Evolutionary conservation across 2,888 invertebrate species (phyloP).

Genomic region (Papilio gigon): DNA sequence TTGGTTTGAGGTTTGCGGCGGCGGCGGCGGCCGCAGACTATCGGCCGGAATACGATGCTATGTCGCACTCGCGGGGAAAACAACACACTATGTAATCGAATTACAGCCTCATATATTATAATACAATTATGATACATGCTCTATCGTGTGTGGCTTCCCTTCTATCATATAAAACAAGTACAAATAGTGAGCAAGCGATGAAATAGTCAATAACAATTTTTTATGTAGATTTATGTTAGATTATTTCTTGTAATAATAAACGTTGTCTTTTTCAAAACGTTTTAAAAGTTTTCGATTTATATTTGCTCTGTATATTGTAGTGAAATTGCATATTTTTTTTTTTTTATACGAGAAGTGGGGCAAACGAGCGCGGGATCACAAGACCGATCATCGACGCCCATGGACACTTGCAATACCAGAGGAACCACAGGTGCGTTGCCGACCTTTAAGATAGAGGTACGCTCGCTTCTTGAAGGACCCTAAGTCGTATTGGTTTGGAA

Average conservation of each 20-base stretch:
- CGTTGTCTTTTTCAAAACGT: background rate
- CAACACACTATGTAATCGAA: constrained; percentile 57
- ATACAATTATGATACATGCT: constrained; percentile 32
- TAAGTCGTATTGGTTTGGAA: too few relatives aligned
- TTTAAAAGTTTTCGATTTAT: too few relatives aligned
- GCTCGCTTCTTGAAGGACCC: too few relatives aligned
- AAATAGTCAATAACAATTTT: background rate
- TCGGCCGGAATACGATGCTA: constrained; percentile 63
- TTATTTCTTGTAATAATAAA: background rate
- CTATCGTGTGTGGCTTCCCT: constrained; percentile 21
- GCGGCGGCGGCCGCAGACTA: constrained; percentile 62
- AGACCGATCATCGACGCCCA: too few relatives aligned
- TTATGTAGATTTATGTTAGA: background rate
- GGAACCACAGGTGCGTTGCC: too few relatives aligned
- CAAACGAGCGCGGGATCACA: too few relatives aligned
- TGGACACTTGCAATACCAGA: too few relatives aligned
- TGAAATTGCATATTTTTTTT: too few relatives aligned
- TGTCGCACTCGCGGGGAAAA: constrained; percentile 59
- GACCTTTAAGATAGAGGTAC: too few relatives aligned
- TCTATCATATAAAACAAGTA: background rate
- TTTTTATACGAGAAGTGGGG: too few relatives aligned
- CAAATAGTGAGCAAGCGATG: background rate
- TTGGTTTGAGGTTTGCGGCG: constrained; percentile 69
- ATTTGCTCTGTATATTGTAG: too few relatives aligned
- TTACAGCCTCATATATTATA: constrained; percentile 44